Percentiles rank a stretch among this genome's conserved stretches.
These are phyloP conservation scores for Chondrilla cf. caribensis DNA, from an alignment of 37 sponge, comb jelly and placozoan genomes.

Conservation along the genomic window DNA sequence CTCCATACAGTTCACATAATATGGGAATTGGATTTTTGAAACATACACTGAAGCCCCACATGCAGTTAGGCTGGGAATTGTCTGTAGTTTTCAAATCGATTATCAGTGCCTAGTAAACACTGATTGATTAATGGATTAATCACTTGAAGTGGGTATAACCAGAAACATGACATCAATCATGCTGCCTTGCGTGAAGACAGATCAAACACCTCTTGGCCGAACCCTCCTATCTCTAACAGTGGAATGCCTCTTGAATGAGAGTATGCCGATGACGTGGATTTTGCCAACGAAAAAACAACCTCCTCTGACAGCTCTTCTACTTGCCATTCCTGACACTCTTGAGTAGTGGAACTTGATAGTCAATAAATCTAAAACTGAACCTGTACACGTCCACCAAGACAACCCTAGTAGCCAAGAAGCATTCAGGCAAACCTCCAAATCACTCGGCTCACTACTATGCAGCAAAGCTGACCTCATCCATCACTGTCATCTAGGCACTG, in stretches of 20 bases:
- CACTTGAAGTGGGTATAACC: too few species aligned
- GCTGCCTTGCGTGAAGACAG: slow-evolving; percentile 12
- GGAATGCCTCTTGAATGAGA: slow-evolving; percentile 18
- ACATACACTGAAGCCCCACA: too few species aligned
- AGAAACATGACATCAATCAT: too few species aligned
- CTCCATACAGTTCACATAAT: too few species aligned
- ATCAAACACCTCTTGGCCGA: slow-evolving; percentile 17
- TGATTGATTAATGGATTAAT: too few species aligned
- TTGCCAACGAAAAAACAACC: slow-evolving; percentile 9
- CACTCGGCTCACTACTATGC: slow-evolving; percentile 20
- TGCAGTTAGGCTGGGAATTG: too few species aligned
- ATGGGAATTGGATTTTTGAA: too few species aligned
- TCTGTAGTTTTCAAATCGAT: too few species aligned
- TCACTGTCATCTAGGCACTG: slow-evolving; percentile 23
- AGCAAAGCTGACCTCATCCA: slow-evolving; percentile 13
- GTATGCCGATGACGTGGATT: slow-evolving; percentile 1
- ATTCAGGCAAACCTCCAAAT: slow-evolving; percentile 7
- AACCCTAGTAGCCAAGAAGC: slow-evolving; percentile 18
- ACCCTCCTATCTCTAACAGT: slow-evolving; percentile 11
- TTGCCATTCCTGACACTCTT: slow-evolving; percentile 17
- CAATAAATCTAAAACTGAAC: slow-evolving; percentile 24
- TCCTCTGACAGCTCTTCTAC: slow-evolving; percentile 12
- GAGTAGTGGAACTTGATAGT: slow-evolving; percentile 20
- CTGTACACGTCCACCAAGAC: slow-evolving; percentile 21
- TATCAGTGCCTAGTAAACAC: too few species aligned